Base-by-base conservation (phyloP, 30 jellyfish, hydroid and myxozoan genomes). In the Chironex yamaguchii region DNA sequence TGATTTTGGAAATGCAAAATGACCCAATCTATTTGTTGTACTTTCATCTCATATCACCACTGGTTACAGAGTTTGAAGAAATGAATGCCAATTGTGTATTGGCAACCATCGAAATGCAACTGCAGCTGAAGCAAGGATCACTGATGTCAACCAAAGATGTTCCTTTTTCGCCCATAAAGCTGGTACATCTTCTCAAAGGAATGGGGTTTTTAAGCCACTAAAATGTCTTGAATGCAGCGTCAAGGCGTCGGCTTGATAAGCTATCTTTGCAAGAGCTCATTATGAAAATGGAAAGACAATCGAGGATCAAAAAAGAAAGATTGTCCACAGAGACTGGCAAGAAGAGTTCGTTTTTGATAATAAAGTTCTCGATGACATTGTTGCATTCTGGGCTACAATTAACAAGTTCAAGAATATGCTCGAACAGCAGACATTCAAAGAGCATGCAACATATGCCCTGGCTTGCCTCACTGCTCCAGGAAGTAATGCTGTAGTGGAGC, bases 21-120 rank as follows among this genome's bases (percentile, higher is more conserved):
- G 91, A 84, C 62, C 90, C 80, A 14, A 62, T 54, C 75, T 49
- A 62, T 31, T 52, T 29, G 30, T 81, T 84, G 21, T 84, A 68
- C 67, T 84, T 84, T 73, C 90, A 84, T 58, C 73, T 84, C 48
- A 81, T 72, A 65, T 66, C 90, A 42, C 92, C 92, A 29, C 28
- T 70, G 22, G 91, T 84, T 25, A 52, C 80, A 64, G 96, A 85
- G 85, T 85, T 85, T 85, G 96, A 86, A n/a, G n/a, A n/a, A n/a
- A n/a, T n/a, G n/a, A n/a, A 73, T 64, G 33, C 76, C 76, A 52
- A 66, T 76, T 58, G 28, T 6, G 21, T 92, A 86, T 14, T 12
- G 62, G 29, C 28, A 26, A 49, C 34, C 90, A 69, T 36, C 25
- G 62, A 71, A 54, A 72, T 25, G 76, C 22, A 23, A 21, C 20